Evolutionary conservation across 2,113 vertebrate genomes (phyloP).

Genomic region (Malurus alboscapulatus): DNA sequence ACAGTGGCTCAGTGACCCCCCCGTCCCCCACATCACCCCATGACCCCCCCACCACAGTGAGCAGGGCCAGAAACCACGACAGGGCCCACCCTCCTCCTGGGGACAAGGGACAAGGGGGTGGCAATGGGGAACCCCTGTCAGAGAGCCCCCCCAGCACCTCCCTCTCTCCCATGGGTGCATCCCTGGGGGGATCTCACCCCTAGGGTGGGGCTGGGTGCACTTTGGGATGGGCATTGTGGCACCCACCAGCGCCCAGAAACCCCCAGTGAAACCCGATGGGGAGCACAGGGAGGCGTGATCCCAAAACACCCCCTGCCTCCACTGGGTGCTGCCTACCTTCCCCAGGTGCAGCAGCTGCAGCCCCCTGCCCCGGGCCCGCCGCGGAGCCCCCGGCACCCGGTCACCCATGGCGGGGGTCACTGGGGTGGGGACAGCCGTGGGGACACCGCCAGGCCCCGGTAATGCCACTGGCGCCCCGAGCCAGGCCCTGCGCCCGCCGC

Average conservation of each 20-base stretch:
- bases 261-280: rapidly evolving
- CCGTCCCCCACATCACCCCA: too few species aligned
- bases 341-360: not conserved
- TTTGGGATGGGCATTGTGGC: not conserved
- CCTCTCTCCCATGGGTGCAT: not conserved
- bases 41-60: rapidly evolving
- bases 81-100: not conserved
- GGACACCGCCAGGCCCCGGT: not conserved
- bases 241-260: rapidly evolving
- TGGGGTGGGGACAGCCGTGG: not conserved
- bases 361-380: not conserved
- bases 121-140: not conserved
- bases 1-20: rapidly evolving
- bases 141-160: rapidly evolving
- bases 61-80: rapidly evolving
- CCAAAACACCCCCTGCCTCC: not conserved
- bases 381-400: rapidly evolving
- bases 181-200: not conserved
- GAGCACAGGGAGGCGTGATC: rapidly evolving
- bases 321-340: conserved; percentile 53
- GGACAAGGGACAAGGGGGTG: not conserved
- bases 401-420: not conserved
- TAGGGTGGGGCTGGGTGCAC: rapidly evolving
- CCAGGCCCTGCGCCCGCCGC: not conserved
- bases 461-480: rapidly evolving